Evolutionary conservation across 2,797 vertebrate genomes (phyloP).

Genomic region (Adrianichthys oophorus): DNA sequence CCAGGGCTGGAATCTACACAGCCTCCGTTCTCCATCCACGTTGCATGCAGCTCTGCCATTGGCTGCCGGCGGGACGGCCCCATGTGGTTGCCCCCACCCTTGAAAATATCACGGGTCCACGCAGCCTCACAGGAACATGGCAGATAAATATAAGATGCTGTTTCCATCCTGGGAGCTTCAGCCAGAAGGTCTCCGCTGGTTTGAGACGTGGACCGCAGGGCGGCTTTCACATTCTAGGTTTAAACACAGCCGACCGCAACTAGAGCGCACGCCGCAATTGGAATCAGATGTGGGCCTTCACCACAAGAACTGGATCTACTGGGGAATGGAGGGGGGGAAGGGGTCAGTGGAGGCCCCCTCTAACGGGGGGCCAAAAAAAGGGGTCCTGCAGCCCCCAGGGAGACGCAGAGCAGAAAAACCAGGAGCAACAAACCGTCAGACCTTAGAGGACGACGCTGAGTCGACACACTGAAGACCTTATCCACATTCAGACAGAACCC

Average conservation of each 20-base stretch:
- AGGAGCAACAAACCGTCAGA: not conserved
- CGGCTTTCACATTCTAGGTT: conserved; percentile 80
- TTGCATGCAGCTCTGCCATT: conserved; percentile 33
- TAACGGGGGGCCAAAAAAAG: not conserved
- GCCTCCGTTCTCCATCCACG: conserved; percentile 21
- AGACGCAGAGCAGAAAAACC: not conserved
- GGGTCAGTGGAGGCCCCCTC: conserved; percentile 10
- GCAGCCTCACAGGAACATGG: conserved; percentile 10
- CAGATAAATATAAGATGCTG: conserved; percentile 67
- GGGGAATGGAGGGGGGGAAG: conserved; percentile 22
- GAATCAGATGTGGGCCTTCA: conserved; percentile 80
- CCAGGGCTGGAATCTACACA: conserved; percentile 29
- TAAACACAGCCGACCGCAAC: conserved; percentile 80
- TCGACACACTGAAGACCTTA: too few relatives aligned
- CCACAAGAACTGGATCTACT: conserved; percentile 53
- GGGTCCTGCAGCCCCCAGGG: not conserved
- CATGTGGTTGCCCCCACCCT: conserved; percentile 38
- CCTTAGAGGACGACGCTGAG: too few relatives aligned
- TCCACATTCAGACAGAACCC: too few relatives aligned
- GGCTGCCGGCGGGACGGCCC: conserved; percentile 37
- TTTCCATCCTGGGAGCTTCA: conserved; percentile 72
- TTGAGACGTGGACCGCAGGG: conserved; percentile 76
- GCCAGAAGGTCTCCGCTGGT: conserved; percentile 71
- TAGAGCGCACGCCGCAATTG: conserved; percentile 76
- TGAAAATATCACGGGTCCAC: conserved; percentile 14